These are phyloP conservation scores for Colletes latitarsis DNA, from an alignment of 1,140 invertebrate species.

Conservation along the genomic window DNA sequence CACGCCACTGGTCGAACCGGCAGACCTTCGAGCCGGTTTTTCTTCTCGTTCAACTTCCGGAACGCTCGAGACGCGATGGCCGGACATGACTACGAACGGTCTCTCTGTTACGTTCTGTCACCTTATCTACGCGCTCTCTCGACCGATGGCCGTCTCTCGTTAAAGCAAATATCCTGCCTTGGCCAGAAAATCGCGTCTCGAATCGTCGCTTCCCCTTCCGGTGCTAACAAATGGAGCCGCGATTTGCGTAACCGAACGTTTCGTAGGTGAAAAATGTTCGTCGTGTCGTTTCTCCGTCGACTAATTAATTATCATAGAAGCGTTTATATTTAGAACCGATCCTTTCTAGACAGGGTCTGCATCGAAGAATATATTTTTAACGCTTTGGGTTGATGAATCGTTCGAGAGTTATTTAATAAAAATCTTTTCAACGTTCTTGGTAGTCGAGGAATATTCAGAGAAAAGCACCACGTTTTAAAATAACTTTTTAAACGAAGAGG, in stretches of 20 bases:
- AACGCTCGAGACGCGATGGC: constrained; percentile 55
- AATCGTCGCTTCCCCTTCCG: constrained; percentile 75
- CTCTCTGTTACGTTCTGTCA: constrained; percentile 1
- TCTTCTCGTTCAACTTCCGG: constrained; percentile 50
- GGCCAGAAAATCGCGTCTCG: constrained; percentile 65
- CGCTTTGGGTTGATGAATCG: too few species aligned
- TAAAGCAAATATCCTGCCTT: constrained; percentile 75
- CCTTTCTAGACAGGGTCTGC: too few species aligned
- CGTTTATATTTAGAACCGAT: too few species aligned
- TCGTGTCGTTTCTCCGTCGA: constrained; percentile 49
- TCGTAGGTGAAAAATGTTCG: background rate
- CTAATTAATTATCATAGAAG: constrained; percentile 61
- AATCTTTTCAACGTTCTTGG: too few species aligned
- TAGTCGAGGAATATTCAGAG: too few species aligned
- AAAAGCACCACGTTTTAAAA: too few species aligned
- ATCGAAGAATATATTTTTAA: too few species aligned
- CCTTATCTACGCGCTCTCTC: too few species aligned
- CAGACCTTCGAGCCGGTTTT: constrained; percentile 28
- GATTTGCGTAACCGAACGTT: constrained; percentile 11
- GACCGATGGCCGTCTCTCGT: constrained; percentile 40
- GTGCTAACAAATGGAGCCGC: background rate
- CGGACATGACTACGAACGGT: constrained; percentile 60
- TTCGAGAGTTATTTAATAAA: too few species aligned
- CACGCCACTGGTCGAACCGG: constrained; percentile 44
- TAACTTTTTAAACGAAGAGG: too few species aligned